Conservation (phyloP, 2,888 invertebrate species). For the Hedya salicella region DNA sequence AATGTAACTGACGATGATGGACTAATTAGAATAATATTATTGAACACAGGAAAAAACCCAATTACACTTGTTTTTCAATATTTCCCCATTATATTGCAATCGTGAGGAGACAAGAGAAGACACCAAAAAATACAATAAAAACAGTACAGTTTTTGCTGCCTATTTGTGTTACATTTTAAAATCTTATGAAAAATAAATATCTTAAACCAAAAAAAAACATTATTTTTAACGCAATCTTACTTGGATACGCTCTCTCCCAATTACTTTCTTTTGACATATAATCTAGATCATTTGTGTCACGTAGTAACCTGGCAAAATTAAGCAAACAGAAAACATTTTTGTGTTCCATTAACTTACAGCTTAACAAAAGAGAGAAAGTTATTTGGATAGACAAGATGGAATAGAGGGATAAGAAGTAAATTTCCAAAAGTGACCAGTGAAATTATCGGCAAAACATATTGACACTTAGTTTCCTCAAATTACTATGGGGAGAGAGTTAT, state of each 20-base stretch:
- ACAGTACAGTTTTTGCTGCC: not conserved
- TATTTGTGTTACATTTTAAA: constrained; percentile 25
- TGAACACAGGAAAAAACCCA: too few species aligned
- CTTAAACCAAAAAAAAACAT: too few species aligned
- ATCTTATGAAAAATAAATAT: too few species aligned
- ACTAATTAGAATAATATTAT: too few species aligned
- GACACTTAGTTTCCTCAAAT: too few species aligned
- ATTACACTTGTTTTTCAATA: too few species aligned
- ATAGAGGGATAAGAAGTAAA: not conserved
- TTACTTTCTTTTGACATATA: constrained; percentile 47
- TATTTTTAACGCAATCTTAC: constrained; percentile 46
- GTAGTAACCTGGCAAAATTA: constrained; percentile 3
- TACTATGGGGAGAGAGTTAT: too few species aligned
- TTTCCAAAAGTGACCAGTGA: not conserved
- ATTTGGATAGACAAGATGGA: not conserved
- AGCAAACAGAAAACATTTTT: not conserved
- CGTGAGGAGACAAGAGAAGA: too few species aligned
- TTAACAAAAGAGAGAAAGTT: constrained; percentile 13
- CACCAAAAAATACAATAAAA: constrained; percentile 3
- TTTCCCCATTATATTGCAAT: not conserved
- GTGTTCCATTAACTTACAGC: not conserved
- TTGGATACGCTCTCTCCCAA: constrained; percentile 46
- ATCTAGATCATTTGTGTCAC: constrained; percentile 22
- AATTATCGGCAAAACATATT: not conserved
- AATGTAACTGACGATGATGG: too few species aligned